These are phyloP conservation scores for Proctacanthus coquilletti DNA, from an alignment of 1,140 invertebrate genomes.

Conservation along the genomic window DNA sequence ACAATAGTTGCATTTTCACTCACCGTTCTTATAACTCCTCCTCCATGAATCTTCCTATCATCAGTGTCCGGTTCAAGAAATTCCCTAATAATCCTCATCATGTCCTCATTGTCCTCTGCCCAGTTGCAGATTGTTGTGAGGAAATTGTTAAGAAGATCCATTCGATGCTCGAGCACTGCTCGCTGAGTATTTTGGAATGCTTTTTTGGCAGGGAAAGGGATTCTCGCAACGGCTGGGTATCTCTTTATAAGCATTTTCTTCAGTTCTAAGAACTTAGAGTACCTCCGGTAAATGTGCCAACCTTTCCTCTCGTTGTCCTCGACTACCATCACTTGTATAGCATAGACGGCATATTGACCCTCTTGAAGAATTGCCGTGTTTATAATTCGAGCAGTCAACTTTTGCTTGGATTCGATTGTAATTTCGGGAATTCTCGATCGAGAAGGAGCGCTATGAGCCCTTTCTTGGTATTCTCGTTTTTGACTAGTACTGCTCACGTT, in stretches of 20 bases:
- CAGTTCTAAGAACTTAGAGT: constrained; percentile 26
- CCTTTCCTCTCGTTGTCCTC: constrained; percentile 43
- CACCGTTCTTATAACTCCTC: constrained; percentile 42
- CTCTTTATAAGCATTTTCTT: constrained; percentile 18
- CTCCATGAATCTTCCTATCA: constrained; percentile 44
- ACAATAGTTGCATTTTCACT: constrained; percentile 9
- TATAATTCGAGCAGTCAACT: constrained; percentile 5
- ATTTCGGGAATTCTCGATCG: neutral
- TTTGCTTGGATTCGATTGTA: neutral
- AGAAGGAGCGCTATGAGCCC: neutral
- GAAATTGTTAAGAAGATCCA: constrained; percentile 72
- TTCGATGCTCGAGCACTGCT: constrained; percentile 71
- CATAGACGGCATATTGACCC: constrained; percentile 60
- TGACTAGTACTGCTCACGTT: neutral
- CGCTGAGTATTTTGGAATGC: constrained; percentile 86
- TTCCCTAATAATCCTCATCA: constrained; percentile 52
- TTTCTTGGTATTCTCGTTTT: neutral
- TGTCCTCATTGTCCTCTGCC: constrained; percentile 43
- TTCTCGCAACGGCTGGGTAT: constrained; percentile 62
- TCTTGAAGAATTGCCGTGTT: constrained; percentile 7
- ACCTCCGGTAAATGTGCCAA: constrained; percentile 69
- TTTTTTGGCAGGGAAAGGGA: constrained; percentile 83
- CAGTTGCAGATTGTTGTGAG: constrained; percentile 52
- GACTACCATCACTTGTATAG: constrained; percentile 51
- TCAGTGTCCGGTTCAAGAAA: constrained; percentile 71